These are phyloP conservation scores for Cricetomys ansorgei DNA, from an alignment of 2,113 vertebrate species.

Conservation along the genomic window DNA sequence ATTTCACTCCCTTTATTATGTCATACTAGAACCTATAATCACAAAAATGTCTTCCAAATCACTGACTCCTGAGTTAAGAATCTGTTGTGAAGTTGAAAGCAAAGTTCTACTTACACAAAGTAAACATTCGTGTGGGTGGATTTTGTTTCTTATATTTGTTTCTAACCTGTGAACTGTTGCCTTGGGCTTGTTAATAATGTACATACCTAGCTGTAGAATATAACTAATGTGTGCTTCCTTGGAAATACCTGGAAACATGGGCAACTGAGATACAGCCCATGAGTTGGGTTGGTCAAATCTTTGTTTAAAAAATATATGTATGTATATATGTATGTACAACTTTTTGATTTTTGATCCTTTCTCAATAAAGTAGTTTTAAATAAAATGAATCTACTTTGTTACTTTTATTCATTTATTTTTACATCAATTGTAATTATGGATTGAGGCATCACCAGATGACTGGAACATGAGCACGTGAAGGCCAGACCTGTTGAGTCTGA, in stretches of 20 bases:
- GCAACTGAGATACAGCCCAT: not conserved
- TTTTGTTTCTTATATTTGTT: conserved; percentile 41
- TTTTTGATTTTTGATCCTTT: not conserved
- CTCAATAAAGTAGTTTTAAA: not conserved
- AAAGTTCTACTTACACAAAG: conserved; percentile 48
- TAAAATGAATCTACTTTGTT: not conserved
- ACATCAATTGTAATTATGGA: not conserved
- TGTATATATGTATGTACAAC: not conserved
- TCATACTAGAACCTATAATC: conserved; percentile 67
- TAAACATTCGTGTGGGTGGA: not conserved
- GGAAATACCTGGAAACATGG: not conserved
- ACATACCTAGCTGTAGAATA: not conserved
- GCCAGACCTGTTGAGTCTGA: not conserved
- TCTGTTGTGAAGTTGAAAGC: conserved; percentile 30
- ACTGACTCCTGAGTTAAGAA: conserved; percentile 53
- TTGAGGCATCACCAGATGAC: not conserved
- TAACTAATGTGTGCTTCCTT: not conserved
- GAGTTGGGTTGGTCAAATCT: not conserved
- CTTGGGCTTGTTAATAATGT: not conserved
- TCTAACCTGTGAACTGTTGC: not conserved
- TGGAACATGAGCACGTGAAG: not conserved
- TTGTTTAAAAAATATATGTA: not conserved
- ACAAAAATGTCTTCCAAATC: conserved; percentile 50
- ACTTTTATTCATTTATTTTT: not conserved
- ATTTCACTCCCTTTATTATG: conserved; percentile 60